phyloP scores from a whole-genome alignment of 2,888 invertebrate species.

The Luperina testacea region DNA sequence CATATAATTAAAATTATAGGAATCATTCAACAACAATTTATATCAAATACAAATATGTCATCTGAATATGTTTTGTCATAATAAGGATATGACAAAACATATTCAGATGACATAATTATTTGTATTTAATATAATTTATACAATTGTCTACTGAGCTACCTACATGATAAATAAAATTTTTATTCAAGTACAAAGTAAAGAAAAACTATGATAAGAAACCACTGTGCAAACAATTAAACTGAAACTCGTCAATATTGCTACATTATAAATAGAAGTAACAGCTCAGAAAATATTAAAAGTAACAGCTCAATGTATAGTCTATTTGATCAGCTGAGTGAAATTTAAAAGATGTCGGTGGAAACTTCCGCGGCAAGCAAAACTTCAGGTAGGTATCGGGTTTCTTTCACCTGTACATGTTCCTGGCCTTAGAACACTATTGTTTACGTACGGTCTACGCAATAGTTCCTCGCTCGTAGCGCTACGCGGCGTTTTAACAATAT shows the following conservation, averaged over 20 bases:
- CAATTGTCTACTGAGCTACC: too few relatives aligned
- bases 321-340: slow-evolving; percentile 11
- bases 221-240: slow-evolving; percentile 6
- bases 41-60: background rate
- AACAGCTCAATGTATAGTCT: background rate
- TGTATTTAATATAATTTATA: too few relatives aligned
- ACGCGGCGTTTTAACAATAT: background rate
- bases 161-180: too few relatives aligned
- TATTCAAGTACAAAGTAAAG: too few relatives aligned
- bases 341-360: background rate
- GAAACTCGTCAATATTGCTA: background rate
- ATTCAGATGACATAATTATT: too few relatives aligned
- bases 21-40: background rate
- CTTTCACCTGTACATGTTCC: background rate
- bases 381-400: background rate
- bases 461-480: background rate
- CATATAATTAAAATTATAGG: background rate
- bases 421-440: background rate
- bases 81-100: slow-evolving; percentile 1
- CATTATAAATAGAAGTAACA: slow-evolving; percentile 4
- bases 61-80: background rate
- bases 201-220: background rate
- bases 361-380: background rate
- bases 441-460: background rate
- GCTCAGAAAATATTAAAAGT: background rate